Percentiles rank a stretch among this genome's conserved stretches.
phyloP scores from a whole-genome alignment of 53 echinoderm and acorn worm genomes.

The Apostichopus leukothele region DNA sequence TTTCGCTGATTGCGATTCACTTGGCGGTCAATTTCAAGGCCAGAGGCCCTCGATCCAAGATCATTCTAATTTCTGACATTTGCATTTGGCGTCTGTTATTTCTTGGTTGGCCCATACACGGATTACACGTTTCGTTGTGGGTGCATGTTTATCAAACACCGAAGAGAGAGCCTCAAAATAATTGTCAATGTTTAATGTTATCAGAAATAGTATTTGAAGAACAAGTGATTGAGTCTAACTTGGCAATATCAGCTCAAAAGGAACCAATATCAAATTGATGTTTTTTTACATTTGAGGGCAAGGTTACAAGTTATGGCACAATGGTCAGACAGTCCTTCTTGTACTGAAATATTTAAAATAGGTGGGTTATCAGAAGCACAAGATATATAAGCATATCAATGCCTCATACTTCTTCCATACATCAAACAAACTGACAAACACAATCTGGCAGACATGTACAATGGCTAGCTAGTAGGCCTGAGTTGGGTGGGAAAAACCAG shows the following conservation, averaged over 20 bases:
- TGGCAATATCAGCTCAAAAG: slow-evolving; percentile 4
- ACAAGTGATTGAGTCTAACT: not conserved
- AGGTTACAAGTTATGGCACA: not conserved
- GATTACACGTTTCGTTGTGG: not conserved
- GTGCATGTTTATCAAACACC: slow-evolving; percentile 6
- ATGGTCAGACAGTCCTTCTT: not conserved
- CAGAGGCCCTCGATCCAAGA: not conserved
- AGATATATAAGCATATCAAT: not conserved
- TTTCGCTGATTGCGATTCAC: not conserved
- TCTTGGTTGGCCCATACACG: not conserved
- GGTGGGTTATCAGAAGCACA: not conserved
- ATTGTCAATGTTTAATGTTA: not conserved
- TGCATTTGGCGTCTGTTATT: slow-evolving; percentile 2
- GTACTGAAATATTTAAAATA: slow-evolving; percentile 2
- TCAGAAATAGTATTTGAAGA: not conserved
- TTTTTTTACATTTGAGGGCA: not conserved
- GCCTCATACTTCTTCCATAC: too few relatives aligned
- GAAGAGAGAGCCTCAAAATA: not conserved
- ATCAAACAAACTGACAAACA: too few relatives aligned
- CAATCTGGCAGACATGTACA: too few relatives aligned
- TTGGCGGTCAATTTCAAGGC: not conserved
- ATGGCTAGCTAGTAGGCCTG: too few relatives aligned
- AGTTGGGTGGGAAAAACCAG: too few relatives aligned
- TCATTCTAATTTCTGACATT: not conserved
- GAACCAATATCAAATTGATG: not conserved